These are phyloP conservation scores for Scaeva pyrastri DNA, from an alignment of 2,888 invertebrate genomes.

Conservation along the genomic window DNA sequence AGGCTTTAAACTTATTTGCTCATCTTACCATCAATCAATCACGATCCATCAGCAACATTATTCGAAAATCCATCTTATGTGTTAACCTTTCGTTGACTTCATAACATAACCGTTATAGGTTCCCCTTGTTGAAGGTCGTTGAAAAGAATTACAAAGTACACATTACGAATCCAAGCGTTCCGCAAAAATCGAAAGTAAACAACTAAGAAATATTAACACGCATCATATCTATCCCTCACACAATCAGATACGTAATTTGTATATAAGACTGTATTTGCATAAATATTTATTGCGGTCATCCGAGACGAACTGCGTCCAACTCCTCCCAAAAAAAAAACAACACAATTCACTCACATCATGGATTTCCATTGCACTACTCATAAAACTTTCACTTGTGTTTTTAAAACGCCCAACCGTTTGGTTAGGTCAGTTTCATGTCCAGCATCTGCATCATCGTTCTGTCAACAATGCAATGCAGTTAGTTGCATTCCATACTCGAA, in stretches of 20 bases:
- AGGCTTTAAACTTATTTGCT: background rate
- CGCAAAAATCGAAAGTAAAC: background rate
- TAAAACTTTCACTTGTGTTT: conserved; percentile 60
- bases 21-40: background rate
- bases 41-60: background rate
- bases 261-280: conserved; percentile 63
- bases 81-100: background rate
- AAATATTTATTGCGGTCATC: conserved; percentile 38
- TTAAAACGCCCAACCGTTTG: conserved; percentile 22
- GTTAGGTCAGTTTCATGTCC: conserved; percentile 68
- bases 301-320: conserved; percentile 11
- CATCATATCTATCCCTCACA: conserved; percentile 36
- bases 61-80: background rate
- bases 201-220: too few species aligned
- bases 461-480: conserved; percentile 35
- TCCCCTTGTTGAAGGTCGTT: conserved; percentile 31
- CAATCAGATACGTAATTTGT: conserved; percentile 36
- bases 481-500: conserved; percentile 60
- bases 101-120: conserved; percentile 18
- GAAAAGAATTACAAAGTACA: background rate
- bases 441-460: conserved; percentile 53
- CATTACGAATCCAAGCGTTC: background rate
- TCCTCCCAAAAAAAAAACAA: background rate
- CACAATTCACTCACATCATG: conserved; percentile 2
- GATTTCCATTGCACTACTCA: background rate